Evolutionary conservation across 2,113 vertebrate genomes (phyloP).

Genomic region (Aleadryas rufinucha): DNA sequence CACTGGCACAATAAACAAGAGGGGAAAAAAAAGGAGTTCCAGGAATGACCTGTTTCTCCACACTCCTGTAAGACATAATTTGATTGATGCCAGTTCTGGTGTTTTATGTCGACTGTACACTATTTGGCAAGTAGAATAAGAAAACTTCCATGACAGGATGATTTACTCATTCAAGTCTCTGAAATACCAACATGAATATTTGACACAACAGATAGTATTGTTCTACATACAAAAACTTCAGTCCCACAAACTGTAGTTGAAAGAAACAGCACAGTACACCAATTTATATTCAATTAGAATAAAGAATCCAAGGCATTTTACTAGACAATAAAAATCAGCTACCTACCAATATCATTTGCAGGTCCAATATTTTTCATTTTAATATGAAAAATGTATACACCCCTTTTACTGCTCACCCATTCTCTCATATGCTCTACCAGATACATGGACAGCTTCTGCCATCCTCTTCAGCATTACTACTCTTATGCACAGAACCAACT

Average conservation of each 20-base stretch:
- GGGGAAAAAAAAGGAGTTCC: neutral
- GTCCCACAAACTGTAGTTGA: neutral
- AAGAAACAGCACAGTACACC: neutral
- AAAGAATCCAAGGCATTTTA: neutral
- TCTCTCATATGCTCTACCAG: neutral
- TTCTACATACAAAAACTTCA: neutral
- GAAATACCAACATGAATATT: neutral
- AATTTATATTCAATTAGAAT: neutral
- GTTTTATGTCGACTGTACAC: neutral
- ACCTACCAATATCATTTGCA: neutral
- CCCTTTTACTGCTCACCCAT: neutral
- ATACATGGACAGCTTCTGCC: neutral
- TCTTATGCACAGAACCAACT: neutral
- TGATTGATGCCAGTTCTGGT: neutral
- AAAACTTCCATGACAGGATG: neutral
- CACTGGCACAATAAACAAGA: neutral
- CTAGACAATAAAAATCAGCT: neutral
- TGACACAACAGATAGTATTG: neutral
- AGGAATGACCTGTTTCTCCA: neutral
- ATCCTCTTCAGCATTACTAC: neutral
- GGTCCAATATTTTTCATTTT: neutral
- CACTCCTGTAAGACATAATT: neutral
- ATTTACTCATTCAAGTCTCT: neutral
- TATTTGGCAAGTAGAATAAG: neutral
- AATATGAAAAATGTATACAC: neutral